Conservation (phyloP, 1,140 invertebrate genomes). For the Bombus waltoni region DNA sequence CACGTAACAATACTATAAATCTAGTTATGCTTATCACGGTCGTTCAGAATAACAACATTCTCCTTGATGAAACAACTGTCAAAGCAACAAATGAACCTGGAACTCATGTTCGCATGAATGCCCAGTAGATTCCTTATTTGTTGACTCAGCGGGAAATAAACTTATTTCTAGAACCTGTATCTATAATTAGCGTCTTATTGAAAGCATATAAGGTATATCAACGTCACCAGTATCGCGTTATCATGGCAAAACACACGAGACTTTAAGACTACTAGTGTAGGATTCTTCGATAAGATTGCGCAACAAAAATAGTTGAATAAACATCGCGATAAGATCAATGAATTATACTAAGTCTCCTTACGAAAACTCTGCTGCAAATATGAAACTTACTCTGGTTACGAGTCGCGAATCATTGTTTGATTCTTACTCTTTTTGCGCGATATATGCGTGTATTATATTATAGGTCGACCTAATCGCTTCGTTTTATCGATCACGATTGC, state of each 20-base stretch:
- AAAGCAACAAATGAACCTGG: not conserved
- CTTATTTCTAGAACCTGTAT: conserved; percentile 6
- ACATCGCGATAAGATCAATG: not conserved
- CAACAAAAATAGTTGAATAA: not conserved
- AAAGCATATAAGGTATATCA: not conserved
- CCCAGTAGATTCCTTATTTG: not conserved
- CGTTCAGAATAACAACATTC: not conserved
- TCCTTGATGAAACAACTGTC: not conserved
- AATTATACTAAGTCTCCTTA: too few relatives aligned
- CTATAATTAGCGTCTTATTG: not conserved
- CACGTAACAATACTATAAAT: not conserved
- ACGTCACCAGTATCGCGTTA: not conserved
- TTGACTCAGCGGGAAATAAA: not conserved
- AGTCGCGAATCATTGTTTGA: not conserved
- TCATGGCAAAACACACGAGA: not conserved
- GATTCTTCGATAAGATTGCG: not conserved
- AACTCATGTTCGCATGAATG: conserved; percentile 18
- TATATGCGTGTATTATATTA: not conserved
- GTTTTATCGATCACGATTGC: conserved; percentile 21
- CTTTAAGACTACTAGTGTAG: too few relatives aligned
- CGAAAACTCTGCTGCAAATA: not conserved
- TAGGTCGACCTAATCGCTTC: not conserved
- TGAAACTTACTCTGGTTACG: not conserved
- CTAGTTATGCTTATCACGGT: not conserved
- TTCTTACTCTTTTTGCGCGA: not conserved